phyloP scores from a whole-genome alignment of 1,140 invertebrate genomes.

The Ylistrum balloti region DNA sequence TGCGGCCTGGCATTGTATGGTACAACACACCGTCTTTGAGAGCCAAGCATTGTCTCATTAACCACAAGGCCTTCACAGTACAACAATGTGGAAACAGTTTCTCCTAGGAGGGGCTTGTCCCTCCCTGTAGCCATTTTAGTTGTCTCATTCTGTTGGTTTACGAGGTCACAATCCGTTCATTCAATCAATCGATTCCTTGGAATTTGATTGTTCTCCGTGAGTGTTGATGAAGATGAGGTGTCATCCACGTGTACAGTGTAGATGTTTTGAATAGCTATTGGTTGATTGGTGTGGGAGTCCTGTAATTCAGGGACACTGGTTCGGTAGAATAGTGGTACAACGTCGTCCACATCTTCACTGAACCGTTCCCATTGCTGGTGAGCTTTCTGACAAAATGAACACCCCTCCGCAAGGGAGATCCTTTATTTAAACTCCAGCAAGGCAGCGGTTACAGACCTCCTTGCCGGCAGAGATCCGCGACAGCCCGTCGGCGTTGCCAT shows the following conservation, averaged over 20 bases:
- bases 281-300: not conserved
- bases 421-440: not conserved
- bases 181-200: too few relatives aligned
- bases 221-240: not conserved
- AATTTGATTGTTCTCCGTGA: not conserved
- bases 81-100: too few relatives aligned
- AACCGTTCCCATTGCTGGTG: not conserved
- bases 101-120: too few relatives aligned
- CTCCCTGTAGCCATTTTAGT: too few relatives aligned
- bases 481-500: not conserved
- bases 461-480: not conserved
- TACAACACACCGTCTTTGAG: not conserved
- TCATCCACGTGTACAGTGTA: not conserved
- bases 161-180: not conserved
- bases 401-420: slow-evolving; percentile 3
- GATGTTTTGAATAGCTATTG: not conserved
- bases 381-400: not conserved
- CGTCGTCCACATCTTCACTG: too few relatives aligned
- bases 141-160: not conserved
- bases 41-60: too few relatives aligned
- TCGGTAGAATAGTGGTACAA: not conserved
- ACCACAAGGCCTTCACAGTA: too few relatives aligned
- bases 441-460: not conserved
- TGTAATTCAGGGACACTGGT: not conserved
- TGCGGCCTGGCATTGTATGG: not conserved